phyloP scores from a whole-genome alignment of 2,797 vertebrate genomes.

The Artibeus lituratus region DNA sequence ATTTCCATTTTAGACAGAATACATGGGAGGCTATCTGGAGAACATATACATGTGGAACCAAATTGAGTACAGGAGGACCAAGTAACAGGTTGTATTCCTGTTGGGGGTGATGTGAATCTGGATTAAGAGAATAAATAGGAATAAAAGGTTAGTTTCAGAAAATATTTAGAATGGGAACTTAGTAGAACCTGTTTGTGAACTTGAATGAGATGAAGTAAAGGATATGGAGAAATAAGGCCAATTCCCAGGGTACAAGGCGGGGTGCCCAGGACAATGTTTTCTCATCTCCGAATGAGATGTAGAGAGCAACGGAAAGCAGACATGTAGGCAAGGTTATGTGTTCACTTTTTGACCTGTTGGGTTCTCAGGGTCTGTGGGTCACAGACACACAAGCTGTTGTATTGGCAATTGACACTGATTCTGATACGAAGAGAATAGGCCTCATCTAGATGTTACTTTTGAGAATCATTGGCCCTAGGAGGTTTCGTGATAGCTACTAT shows the following conservation, averaged over 20 bases:
- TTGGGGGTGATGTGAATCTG: not conserved
- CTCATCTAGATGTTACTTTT: not conserved
- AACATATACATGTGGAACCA: not conserved
- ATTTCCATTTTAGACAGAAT: not conserved
- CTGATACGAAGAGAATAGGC: not conserved
- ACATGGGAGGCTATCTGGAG: not conserved
- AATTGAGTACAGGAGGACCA: not conserved
- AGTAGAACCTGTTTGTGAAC: not conserved
- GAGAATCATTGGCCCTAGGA: not conserved
- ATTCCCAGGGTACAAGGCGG: too few species aligned
- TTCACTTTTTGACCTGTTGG: not conserved
- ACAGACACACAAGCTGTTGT: not conserved
- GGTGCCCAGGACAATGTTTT: not conserved
- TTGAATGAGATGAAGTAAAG: not conserved
- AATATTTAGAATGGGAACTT: not conserved
- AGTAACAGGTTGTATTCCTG: not conserved
- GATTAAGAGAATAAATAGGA: not conserved
- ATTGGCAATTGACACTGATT: not conserved
- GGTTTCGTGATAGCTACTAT: not conserved
- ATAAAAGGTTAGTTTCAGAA: not conserved
- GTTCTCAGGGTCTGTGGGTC: not conserved
- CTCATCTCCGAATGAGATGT: not conserved
- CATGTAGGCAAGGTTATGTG: too few species aligned
- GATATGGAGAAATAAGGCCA: not conserved
- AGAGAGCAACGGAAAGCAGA: not conserved